A percentile compares a stretch with the other conserved stretches of the same genome.
These are phyloP conservation scores for Plutella xylostella DNA, from an alignment of 2,888 invertebrate genomes.

Conservation along the genomic window DNA sequence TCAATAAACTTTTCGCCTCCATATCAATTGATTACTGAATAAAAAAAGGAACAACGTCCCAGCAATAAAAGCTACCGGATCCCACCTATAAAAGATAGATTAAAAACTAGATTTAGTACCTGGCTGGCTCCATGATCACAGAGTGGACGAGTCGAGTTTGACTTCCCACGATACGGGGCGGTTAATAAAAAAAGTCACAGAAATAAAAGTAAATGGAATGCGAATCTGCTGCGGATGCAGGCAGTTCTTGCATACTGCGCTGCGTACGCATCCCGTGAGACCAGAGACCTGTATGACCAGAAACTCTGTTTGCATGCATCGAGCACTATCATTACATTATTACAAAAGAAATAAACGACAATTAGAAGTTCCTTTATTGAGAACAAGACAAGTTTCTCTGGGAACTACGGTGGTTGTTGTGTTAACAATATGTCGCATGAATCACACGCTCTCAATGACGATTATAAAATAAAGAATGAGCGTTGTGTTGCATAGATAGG, in stretches of 20 bases:
- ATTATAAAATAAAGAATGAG: too few relatives aligned
- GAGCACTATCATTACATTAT: conserved; percentile 1
- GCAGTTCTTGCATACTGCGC: conserved; percentile 32
- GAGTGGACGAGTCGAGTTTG: conserved; percentile 34
- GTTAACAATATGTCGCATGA: too few relatives aligned
- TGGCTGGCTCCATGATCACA: conserved; percentile 4
- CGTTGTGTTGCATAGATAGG: too few relatives aligned
- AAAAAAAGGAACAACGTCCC: background rate
- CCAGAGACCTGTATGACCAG: conserved; percentile 35
- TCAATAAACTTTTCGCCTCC: too few relatives aligned
- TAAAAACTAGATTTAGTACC: conserved; percentile 21
- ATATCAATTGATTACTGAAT: too few relatives aligned
- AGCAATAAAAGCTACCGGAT: conserved; percentile 1
- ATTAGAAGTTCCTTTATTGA: too few relatives aligned
- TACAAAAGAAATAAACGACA: background rate
- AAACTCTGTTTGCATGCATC: conserved; percentile 5
- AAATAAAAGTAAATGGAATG: conserved; percentile 40
- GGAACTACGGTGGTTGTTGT: too few relatives aligned
- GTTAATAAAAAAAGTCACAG: conserved; percentile 30
- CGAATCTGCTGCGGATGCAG: conserved; percentile 41
- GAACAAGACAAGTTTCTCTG: too few relatives aligned
- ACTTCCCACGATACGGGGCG: conserved; percentile 57
- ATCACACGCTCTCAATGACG: too few relatives aligned
- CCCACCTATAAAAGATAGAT: conserved; percentile 25
- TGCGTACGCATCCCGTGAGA: conserved; percentile 37